Evolutionary conservation across 2,888 invertebrate species (phyloP), one percentile per base, ranked within the genome.

Genomic region (Drosophila fungiperda): DNA sequence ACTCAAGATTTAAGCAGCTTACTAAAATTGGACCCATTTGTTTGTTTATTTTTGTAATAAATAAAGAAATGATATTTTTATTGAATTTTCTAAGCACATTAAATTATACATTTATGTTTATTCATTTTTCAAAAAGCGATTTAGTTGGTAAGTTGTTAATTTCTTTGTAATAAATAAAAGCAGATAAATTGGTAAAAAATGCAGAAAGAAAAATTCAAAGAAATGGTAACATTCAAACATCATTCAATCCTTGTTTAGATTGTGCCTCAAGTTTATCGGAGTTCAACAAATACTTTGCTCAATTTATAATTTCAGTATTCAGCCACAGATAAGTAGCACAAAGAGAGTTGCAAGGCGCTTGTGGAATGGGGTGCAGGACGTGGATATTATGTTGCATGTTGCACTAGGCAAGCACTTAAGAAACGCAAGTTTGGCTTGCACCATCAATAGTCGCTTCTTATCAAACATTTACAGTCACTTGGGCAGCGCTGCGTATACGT

Each of bases 401-500:
- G 66, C 55, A 60, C 48, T 55, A 65, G 49, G 55, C 48, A 61
- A 50, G 15, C 62, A 59, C 45, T 76, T 61, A 40, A 50, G 38
- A 40, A 68, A 48, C 23, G 45, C 60, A 68, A 65, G 60, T 80
- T 63, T 52, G 60, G 63, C 70, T 49, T 38, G 38, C 65, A 76
- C 58, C 71, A 76, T 85, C 90, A 88, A 88, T 85, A 72, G 77
- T 55, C 58, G 57, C 58, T 68, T 72, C 83, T 90, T 90, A 90
- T 85, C 90, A 83, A 82, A 68, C 89, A 83, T 88, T 84, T 69
- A 82, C 84, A 84, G 85, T 42, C 83, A 65, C 59, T 71, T 81
- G 75, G 70, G 68, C 32, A 60, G 69, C 80, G 54, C 60, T 80
- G 85, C 85, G 90, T 88, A 88, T 82, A 82, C 81, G 82, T 78